These are phyloP conservation scores for Cyclargus thomasi DNA, from an alignment of 1,140 invertebrate genomes.

Conservation along the genomic window DNA sequence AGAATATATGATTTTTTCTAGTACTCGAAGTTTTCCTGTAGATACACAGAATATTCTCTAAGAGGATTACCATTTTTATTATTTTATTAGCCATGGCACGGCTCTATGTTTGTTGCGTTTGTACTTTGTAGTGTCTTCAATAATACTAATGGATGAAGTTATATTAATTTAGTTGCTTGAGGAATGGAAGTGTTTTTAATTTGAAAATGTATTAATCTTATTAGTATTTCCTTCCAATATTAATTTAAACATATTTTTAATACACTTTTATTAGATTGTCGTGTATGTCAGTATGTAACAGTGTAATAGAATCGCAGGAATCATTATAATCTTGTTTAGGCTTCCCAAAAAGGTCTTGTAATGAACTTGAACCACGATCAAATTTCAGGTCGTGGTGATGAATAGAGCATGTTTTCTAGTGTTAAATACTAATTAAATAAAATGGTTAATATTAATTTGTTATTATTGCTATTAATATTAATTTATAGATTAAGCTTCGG, in stretches of 20 bases:
- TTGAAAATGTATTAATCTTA: background rate
- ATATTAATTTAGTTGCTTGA: background rate
- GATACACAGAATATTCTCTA: conserved; percentile 18
- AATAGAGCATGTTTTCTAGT: too few relatives aligned
- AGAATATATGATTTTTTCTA: background rate
- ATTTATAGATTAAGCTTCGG: too few relatives aligned
- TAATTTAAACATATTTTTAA: too few relatives aligned
- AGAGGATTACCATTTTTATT: conserved; percentile 13
- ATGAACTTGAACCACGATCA: too few relatives aligned
- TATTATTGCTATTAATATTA: background rate
- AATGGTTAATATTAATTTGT: too few relatives aligned
- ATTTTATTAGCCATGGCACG: conserved; percentile 17
- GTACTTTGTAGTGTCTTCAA: background rate
- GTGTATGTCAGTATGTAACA: too few relatives aligned
- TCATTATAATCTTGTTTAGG: too few relatives aligned
- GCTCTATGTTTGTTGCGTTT: background rate
- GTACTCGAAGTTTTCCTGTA: conserved; percentile 12
- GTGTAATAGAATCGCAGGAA: too few relatives aligned
- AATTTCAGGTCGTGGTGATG: too few relatives aligned
- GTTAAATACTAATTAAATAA: too few relatives aligned
- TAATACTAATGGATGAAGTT: background rate
- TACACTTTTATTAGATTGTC: too few relatives aligned
- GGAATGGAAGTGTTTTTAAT: background rate
- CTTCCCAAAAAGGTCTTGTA: too few relatives aligned
- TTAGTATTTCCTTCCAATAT: background rate